phyloP scores from a whole-genome alignment of 2,113 vertebrate species.

The Microtus ochrogaster region DNA sequence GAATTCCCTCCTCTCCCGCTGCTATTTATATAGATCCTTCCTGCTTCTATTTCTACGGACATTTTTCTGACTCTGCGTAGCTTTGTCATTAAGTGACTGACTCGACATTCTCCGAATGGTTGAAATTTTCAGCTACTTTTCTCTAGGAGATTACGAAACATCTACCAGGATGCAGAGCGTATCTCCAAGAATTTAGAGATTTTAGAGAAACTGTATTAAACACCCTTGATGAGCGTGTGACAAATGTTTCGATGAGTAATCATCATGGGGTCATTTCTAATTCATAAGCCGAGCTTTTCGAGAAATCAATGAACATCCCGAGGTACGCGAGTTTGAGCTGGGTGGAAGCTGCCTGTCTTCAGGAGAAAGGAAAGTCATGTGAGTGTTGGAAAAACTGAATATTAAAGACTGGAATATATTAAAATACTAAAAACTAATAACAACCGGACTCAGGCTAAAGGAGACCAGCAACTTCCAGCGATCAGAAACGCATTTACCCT shows the following conservation, averaged over 20 bases:
- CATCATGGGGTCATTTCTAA: slow-evolving; percentile 47
- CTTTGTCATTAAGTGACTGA: slow-evolving; percentile 68
- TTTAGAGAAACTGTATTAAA: slow-evolving; percentile 46
- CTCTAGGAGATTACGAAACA: slow-evolving; percentile 49
- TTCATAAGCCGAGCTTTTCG: neutral
- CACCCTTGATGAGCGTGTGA: neutral
- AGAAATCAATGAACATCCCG: slow-evolving; percentile 38
- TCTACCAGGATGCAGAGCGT: slow-evolving; percentile 58
- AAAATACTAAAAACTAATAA: slow-evolving; percentile 15
- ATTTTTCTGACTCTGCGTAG: slow-evolving; percentile 70
- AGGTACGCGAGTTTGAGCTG: neutral
- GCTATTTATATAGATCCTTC: slow-evolving; percentile 75
- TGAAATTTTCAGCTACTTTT: slow-evolving; percentile 68
- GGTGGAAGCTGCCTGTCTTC: neutral
- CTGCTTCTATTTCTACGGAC: slow-evolving; percentile 69
- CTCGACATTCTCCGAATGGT: slow-evolving; percentile 77
- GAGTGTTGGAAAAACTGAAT: neutral
- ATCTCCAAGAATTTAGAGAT: slow-evolving; percentile 49
- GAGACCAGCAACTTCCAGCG: neutral
- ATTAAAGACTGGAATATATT: neutral
- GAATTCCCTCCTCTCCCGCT: slow-evolving; percentile 74
- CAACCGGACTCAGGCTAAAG: neutral
- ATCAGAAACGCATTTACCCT: neutral
- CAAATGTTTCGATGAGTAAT: slow-evolving; percentile 55
- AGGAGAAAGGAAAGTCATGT: slow-evolving; percentile 50